A percentile compares a stretch with the other conserved stretches of the same genome.
Conservation (phyloP, 2,888 invertebrate genomes). For the Lagria hirta region DNA sequence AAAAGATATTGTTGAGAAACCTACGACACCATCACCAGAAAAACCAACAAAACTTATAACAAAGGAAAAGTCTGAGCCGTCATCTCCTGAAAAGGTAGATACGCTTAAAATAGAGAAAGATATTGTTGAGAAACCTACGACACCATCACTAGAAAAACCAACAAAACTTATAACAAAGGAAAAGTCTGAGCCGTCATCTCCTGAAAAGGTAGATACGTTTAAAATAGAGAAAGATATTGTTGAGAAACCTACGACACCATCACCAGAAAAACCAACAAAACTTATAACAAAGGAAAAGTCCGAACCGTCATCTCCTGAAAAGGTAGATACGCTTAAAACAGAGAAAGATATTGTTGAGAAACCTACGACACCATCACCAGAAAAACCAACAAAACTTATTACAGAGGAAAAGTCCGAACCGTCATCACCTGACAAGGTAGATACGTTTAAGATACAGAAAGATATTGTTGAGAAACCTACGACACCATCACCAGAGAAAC, state of each 20-base stretch:
- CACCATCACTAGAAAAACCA: conserved; percentile 15
- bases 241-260: too few relatives aligned
- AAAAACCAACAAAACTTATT: conserved; percentile 1
- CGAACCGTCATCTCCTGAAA: too few relatives aligned
- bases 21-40: conserved; percentile 3
- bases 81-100: conserved; percentile 3
- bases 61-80: not conserved
- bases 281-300: too few relatives aligned
- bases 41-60: conserved; percentile 2
- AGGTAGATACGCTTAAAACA: too few relatives aligned
- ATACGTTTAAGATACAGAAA: not conserved
- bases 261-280: too few relatives aligned
- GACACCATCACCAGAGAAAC: conserved; percentile 1
- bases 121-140: conserved; percentile 8
- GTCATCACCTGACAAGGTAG: conserved; percentile 1
- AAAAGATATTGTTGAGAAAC: conserved; percentile 4
- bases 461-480: not conserved
- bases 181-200: too few relatives aligned
- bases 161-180: too few relatives aligned
- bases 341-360: too few relatives aligned
- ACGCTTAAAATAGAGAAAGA: not conserved
- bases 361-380: too few relatives aligned
- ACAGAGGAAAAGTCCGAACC: conserved; percentile 1
- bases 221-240: too few relatives aligned
- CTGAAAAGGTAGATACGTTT: too few relatives aligned